phyloP scores from a whole-genome alignment of 2,888 invertebrate genomes.

The Dascillus cervinus region DNA sequence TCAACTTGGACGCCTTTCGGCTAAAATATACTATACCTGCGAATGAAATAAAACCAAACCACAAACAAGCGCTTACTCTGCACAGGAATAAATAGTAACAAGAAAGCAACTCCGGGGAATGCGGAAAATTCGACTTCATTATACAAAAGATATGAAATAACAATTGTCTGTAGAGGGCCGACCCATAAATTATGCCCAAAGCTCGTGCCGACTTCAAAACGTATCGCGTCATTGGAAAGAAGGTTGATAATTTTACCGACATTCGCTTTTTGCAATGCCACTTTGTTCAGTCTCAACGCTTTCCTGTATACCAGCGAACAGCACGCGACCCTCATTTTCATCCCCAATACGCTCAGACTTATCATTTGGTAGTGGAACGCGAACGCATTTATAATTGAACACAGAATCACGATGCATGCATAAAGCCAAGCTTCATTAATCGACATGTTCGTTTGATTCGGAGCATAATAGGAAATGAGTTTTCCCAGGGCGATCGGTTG shows the following conservation, averaged over 20 bases:
- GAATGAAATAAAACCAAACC: too few species aligned
- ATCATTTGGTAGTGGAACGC: constrained; percentile 90
- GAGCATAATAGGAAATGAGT: constrained; percentile 52
- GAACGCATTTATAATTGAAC: constrained; percentile 67
- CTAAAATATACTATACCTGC: too few species aligned
- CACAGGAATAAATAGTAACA: constrained; percentile 44
- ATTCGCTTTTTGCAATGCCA: constrained; percentile 68
- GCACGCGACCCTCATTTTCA: constrained; percentile 76
- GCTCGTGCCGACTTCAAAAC: constrained; percentile 74
- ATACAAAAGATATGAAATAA: constrained; percentile 69
- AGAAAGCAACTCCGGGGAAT: constrained; percentile 48
- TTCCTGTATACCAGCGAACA: constrained; percentile 82
- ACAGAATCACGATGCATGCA: constrained; percentile 66
- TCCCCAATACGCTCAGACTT: constrained; percentile 74
- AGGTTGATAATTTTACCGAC: constrained; percentile 75
- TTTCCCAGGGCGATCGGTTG: constrained; percentile 28
- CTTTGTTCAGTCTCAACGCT: constrained; percentile 47
- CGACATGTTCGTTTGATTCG: constrained; percentile 35
- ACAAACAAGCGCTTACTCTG: too few species aligned
- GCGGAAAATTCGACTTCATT: constrained; percentile 51
- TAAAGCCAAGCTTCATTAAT: constrained; percentile 64
- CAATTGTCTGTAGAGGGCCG: constrained; percentile 68
- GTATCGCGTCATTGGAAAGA: constrained; percentile 90
- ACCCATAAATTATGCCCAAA: constrained; percentile 78
- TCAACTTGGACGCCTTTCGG: too few species aligned